Base-by-base conservation (phyloP, 1,140 invertebrate species). In the Sarcophaga peregrina region DNA sequence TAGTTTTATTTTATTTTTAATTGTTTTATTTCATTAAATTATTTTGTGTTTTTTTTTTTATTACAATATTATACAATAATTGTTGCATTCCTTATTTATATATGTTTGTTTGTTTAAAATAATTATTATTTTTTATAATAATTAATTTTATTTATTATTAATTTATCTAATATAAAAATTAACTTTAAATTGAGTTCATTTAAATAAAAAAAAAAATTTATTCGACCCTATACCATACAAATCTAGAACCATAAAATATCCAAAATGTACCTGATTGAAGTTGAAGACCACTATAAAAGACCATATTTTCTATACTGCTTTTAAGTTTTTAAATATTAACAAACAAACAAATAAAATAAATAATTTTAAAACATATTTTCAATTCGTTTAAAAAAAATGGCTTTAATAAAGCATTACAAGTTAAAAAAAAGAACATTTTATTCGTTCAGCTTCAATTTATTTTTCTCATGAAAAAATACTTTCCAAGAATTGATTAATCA, bases 71-170 rank as follows among this genome's bases (percentile, higher is more conserved):
- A 68, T 20, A 20, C 17, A 20, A 37, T 68, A 68, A 68, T 68
- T 68, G 62, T 68, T 68, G 10, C 62, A 68, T 68, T 68, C 62
- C 62, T 68, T 68, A 68, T 68, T 68, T 68, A 58, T 37, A 37
- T 58, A 68, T 68, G 62, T 68, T 68, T 68, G 17, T 68, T 68
- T 68, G 17, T 68, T 62, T 11, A 15, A 20, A 20, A 68, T 68
- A 25, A 68, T 25, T 68, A 68, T 10, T 52, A 10, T 52, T 10
- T 52, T 52, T 52, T 52, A 3, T 52, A 3, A 3, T 52, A 3
- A 52, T 52, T 52, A 10, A 52, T 15, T n/a, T 58, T 58, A 58
- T 58, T 58, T 58, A 15, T 13, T 58, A 7, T 58, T 58, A 58
- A 58, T 58, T 58, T 58, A 58, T 58, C n/a, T 15, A 58, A n/a